These are phyloP conservation scores for Danio kyathit DNA, from an alignment of 2,797 vertebrate species.

Conservation along the genomic window DNA sequence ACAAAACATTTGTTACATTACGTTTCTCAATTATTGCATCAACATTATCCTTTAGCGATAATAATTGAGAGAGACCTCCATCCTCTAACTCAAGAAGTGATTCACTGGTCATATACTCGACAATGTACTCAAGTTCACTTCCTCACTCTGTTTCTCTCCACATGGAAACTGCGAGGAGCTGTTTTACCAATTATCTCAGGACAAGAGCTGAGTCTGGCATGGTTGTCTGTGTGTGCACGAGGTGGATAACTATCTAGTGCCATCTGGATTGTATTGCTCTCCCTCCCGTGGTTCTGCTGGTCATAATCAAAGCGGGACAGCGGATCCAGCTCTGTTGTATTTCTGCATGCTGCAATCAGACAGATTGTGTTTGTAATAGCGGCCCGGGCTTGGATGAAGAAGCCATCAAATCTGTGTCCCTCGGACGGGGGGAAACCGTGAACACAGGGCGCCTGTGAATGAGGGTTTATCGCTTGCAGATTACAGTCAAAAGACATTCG, in stretches of 20 bases:
- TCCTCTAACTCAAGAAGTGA: no score
- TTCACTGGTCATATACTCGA: no score
- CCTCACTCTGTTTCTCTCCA: not conserved
- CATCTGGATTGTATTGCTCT: conserved; percentile 37
- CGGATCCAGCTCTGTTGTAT: conserved; percentile 23
- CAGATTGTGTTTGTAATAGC: conserved; percentile 43
- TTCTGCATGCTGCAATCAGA: conserved; percentile 44
- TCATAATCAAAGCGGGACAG: conserved; percentile 18
- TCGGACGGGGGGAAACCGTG: conserved; percentile 18
- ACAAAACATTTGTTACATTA: no score
- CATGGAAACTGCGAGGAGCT: not conserved
- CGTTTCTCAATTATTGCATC: no score
- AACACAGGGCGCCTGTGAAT: conserved; percentile 4
- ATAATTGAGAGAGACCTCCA: no score
- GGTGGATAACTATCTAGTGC: conserved; percentile 27
- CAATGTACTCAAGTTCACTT: conserved; percentile 1
- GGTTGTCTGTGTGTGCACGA: conserved; percentile 7
- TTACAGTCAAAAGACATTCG: conserved; percentile 39
- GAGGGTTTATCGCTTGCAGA: conserved; percentile 23
- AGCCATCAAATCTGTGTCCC: conserved; percentile 27
- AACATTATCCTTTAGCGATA: no score
- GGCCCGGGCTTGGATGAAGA: conserved; percentile 37
- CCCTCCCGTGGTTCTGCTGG: not conserved
- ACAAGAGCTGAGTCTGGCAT: conserved; percentile 17
- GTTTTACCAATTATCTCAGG: conserved; percentile 38